Conservation (phyloP, 2,113 vertebrate genomes). For the Tretioscincus oriximinensis region DNA sequence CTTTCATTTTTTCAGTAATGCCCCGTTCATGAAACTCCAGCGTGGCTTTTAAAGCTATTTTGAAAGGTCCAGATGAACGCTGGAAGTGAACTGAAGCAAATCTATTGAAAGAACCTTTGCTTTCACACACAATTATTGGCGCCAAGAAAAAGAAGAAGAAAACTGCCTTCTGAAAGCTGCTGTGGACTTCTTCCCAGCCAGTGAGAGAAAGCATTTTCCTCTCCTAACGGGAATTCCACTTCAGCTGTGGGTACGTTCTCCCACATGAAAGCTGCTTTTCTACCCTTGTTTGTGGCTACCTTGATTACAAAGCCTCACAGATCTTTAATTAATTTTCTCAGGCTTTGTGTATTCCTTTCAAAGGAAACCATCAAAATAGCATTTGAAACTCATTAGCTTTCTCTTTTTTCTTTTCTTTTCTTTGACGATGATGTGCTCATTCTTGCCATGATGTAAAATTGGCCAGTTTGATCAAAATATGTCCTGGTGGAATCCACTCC, state of each 20-base stretch:
- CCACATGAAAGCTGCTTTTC: constrained; percentile 67
- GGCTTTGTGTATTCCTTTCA: constrained; percentile 64
- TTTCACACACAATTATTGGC: no score
- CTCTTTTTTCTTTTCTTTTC: background rate
- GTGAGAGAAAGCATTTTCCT: background rate
- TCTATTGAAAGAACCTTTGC: background rate
- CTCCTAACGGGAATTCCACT: constrained; percentile 36
- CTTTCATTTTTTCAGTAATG: background rate
- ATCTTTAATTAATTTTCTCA: constrained; percentile 68
- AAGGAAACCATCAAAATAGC: constrained; percentile 66
- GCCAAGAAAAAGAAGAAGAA: background rate
- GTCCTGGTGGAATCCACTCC: background rate
- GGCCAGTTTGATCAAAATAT: background rate
- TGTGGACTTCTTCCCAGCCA: background rate
- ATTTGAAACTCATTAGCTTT: constrained; percentile 72
- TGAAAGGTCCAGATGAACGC: background rate
- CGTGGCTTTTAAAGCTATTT: background rate
- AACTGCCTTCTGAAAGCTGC: background rate
- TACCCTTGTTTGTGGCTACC: constrained; percentile 55
- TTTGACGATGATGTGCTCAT: constrained; percentile 32
- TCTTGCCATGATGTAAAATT: constrained; percentile 23
- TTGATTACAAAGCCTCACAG: constrained; percentile 73
- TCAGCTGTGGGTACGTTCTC: constrained; percentile 20
- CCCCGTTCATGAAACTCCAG: background rate
- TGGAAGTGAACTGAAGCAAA: background rate